These are phyloP conservation scores for Dolichotis patagonum DNA, from an alignment of 2,113 vertebrate genomes.

Conservation along the genomic window DNA sequence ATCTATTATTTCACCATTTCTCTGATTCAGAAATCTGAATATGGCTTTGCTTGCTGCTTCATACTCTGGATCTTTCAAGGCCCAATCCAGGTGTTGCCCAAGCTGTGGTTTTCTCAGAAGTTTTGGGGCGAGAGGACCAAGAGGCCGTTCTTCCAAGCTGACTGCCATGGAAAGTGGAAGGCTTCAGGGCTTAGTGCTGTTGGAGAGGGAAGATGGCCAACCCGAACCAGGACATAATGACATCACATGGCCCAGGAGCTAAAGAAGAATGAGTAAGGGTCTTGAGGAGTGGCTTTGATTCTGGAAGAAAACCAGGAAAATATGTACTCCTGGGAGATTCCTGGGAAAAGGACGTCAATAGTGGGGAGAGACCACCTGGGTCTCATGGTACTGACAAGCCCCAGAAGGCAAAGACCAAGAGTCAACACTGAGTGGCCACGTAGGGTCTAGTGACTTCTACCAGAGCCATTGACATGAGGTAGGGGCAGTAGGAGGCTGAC, in stretches of 20 bases:
- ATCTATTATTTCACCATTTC: neutral
- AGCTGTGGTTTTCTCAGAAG: neutral
- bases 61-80: neutral
- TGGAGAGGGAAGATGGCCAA: neutral
- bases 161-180: neutral
- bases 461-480: neutral
- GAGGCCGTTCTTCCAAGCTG: neutral
- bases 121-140: neutral
- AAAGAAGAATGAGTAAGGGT: neutral
- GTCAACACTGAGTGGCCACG: neutral
- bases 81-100: too few relatives aligned
- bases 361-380: too few relatives aligned
- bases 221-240: neutral
- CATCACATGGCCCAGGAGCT: neutral
- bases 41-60: neutral
- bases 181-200: too few relatives aligned
- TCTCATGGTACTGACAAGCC: neutral
- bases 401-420: neutral
- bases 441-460: neutral
- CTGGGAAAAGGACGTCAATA: neutral
- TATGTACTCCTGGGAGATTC: neutral
- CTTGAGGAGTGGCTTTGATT: too few relatives aligned
- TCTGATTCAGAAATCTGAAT: neutral
- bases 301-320: neutral
- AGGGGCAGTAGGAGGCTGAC: neutral